Base-by-base conservation (phyloP, 2,113 vertebrate genomes). In the Hippocampus comes region DNA sequence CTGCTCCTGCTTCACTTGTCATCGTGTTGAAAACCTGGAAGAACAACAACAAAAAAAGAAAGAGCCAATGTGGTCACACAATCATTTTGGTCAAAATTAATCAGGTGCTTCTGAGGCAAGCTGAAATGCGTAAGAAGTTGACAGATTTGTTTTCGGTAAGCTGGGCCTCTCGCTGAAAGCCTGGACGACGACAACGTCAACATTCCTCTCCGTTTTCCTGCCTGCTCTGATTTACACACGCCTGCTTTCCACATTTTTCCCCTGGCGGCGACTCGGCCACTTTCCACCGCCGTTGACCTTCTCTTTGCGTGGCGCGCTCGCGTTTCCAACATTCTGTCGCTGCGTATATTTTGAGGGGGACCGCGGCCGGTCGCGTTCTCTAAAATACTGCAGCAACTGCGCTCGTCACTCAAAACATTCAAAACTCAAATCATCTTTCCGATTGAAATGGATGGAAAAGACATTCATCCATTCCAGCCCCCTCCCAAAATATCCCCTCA, bases 21-120 rank as follows among this genome's bases (percentile, higher is more conserved):
- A 75, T 81, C 78, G 90, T 93, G 72, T 91, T 90, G 83, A 89
- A 90, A 75, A 92, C 91, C 96, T 99, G 74, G 9, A 87, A 90
- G 70, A 91, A 75, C 91, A 57, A 85, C 84, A 76, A 74, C 72
- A 80, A 0, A 67, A 60, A 53, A 76, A 71, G 48, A 63, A 23
- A 56, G 18, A 21, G 18, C 2, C 49, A 51, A 55, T 81, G 15
- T 21, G 20, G 49, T 53, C 49, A 9, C 17, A 7, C 51, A 57
- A 17, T 61, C 14, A 2, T 60, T 60, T 30, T 34, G 5, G 17
- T 30, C 15, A 17, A 34, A 34, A 61, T 15, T 15, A 17, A 25
- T 30, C 14, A 17, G 14, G 0, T 7, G 27, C 5, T 60, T 60
- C 21, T 11, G 53, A 56, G n/a, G 21, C 6, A 21, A 46, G 9